Conservation (phyloP, 2,888 invertebrate species). For the Torymus aiolomorphi region DNA sequence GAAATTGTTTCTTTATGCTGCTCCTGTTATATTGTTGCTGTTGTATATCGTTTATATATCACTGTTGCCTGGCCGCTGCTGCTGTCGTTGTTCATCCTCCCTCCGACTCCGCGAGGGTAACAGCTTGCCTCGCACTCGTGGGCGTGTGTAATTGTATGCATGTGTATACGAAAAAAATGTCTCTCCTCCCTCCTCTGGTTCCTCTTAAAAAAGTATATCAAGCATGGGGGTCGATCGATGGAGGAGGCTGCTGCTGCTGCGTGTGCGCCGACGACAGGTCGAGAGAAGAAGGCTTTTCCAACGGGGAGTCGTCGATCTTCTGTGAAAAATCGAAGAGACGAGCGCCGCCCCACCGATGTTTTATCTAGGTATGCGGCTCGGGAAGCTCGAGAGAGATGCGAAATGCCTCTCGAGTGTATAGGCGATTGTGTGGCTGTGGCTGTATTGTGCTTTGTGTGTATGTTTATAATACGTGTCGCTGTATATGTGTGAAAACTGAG, state of each 20-base stretch:
- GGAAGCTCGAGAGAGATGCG: too few relatives aligned
- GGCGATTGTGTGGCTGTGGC: constrained; percentile 14
- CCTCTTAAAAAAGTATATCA: constrained; percentile 9
- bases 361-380: too few relatives aligned
- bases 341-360: too few relatives aligned
- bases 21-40: neutral
- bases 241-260: constrained; percentile 12
- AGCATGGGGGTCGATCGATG: constrained; percentile 34
- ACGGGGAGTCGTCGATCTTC: neutral
- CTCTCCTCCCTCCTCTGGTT: constrained; percentile 18
- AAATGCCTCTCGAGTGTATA: constrained; percentile 18
- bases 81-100: constrained; percentile 28
- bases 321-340: too few relatives aligned
- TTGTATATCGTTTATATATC: constrained; percentile 28
- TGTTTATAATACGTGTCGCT: constrained; percentile 16
- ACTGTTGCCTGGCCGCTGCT: constrained; percentile 47
- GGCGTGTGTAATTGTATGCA: too few relatives aligned
- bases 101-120: neutral
- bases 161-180: constrained; percentile 7
- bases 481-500: constrained; percentile 3
- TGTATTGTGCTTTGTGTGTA: constrained; percentile 32
- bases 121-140: too few relatives aligned
- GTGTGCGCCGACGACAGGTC: constrained; percentile 17
- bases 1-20: constrained; percentile 35
- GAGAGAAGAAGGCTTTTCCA: constrained; percentile 40